Evolutionary conservation across 2,888 invertebrate genomes (phyloP).

Genomic region (Trichogramma evanescens): DNA sequence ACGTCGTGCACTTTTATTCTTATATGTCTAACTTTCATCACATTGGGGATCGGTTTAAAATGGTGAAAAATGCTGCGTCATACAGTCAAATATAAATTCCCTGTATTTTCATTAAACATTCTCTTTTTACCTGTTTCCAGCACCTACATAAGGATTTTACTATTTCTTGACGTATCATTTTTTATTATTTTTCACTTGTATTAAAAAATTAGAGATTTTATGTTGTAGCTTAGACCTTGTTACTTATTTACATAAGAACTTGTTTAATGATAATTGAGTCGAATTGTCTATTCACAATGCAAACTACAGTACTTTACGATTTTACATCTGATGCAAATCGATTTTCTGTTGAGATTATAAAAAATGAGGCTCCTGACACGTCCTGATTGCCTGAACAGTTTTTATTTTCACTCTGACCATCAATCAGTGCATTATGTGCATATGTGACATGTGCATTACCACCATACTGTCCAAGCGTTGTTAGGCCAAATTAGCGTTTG

Average conservation of each 20-base stretch:
- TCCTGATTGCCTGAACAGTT: not conserved
- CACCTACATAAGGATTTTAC: not conserved
- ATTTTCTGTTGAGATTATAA: not conserved
- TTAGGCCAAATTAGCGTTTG: too few relatives aligned
- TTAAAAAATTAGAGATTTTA: conserved; percentile 2
- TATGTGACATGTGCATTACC: too few relatives aligned
- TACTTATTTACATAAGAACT: conserved; percentile 10
- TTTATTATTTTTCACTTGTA: conserved; percentile 11
- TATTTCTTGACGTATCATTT: conserved; percentile 14
- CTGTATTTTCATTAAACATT: not conserved
- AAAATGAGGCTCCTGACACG: not conserved
- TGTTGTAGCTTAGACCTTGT: conserved; percentile 8
- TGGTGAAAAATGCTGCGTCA: conserved; percentile 18
- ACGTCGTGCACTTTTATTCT: not conserved
- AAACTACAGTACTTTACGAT: conserved; percentile 14
- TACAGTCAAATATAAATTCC: not conserved
- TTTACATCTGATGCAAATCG: conserved; percentile 7
- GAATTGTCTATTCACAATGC: conserved; percentile 2
- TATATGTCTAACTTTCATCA: not conserved
- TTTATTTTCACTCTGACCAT: not conserved
- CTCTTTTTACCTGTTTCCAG: not conserved
- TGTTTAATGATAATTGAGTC: conserved; percentile 10
- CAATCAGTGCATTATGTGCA: not conserved
- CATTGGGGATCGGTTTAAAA: conserved; percentile 15
- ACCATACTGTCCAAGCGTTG: too few relatives aligned